phyloP scores from a whole-genome alignment of 2,797 vertebrate genomes.

The Neosalanx taihuensis region DNA sequence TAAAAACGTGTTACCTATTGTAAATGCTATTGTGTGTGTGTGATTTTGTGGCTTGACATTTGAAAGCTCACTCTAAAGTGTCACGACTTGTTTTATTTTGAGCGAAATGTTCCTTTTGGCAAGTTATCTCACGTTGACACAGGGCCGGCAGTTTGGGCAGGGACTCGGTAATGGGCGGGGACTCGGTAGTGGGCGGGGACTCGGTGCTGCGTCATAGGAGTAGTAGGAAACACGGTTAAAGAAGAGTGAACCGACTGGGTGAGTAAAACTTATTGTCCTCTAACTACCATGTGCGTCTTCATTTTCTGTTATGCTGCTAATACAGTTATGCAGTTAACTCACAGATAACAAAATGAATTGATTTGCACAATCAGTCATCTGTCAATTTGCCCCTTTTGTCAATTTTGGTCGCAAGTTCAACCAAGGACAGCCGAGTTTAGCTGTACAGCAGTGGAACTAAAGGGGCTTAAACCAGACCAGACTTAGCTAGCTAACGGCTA shows the following conservation, averaged over 20 bases:
- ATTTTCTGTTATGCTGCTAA: not conserved
- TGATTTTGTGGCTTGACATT: not conserved
- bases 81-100: not conserved
- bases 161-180: slow-evolving; percentile 47
- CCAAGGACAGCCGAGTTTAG: slow-evolving; percentile 43
- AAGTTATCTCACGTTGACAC: slow-evolving; percentile 50
- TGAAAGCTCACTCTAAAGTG: not conserved
- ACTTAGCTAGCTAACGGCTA: not conserved
- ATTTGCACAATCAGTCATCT: not conserved
- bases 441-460: not conserved
- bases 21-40: not conserved
- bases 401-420: slow-evolving; percentile 47
- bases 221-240: not conserved
- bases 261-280: not conserved
- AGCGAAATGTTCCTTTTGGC: too few species aligned
- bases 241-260: not conserved
- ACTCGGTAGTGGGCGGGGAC: not conserved
- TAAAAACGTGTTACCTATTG: not conserved
- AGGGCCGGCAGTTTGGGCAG: slow-evolving; percentile 53
- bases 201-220: slow-evolving; percentile 52
- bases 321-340: not conserved
- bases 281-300: not conserved
- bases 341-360: not conserved
- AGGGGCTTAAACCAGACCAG: not conserved
- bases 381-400: slow-evolving; percentile 26